Conservation (phyloP, 2,888 invertebrate genomes). For the Cephus rjabovi region DNA sequence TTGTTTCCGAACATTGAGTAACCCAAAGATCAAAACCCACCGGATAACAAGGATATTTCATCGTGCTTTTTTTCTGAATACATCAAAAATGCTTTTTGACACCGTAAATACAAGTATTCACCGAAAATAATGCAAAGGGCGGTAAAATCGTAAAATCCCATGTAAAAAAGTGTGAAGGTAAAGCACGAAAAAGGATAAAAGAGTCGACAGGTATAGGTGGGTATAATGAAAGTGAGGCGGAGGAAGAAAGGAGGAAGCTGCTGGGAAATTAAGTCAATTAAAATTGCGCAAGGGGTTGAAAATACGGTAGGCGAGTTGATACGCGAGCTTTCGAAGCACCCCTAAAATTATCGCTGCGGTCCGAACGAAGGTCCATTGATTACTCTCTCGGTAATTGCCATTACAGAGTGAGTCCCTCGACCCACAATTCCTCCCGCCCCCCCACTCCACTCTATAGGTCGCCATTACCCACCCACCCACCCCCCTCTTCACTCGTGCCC, state of each 20-base stretch:
- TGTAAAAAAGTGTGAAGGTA: background rate
- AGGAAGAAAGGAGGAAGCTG: slow-evolving; percentile 11
- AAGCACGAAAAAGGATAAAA: background rate
- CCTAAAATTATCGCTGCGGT: slow-evolving; percentile 56
- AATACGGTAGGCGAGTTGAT: slow-evolving; percentile 11
- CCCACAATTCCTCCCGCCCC: slow-evolving; percentile 20
- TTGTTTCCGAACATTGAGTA: too few relatives aligned
- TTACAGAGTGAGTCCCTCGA: slow-evolving; percentile 29
- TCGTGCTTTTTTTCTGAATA: too few relatives aligned
- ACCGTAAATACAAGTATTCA: too few relatives aligned
- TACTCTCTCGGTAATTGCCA: slow-evolving; percentile 54
- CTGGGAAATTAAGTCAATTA: slow-evolving; percentile 47
- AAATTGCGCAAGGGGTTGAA: slow-evolving; percentile 34
- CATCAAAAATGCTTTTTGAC: too few relatives aligned
- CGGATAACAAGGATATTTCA: too few relatives aligned
- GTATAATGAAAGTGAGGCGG: background rate
- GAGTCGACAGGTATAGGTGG: background rate
- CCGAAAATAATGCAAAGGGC: background rate
- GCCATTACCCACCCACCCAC: slow-evolving; percentile 13
- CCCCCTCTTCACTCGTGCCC: background rate
- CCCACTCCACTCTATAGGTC: slow-evolving; percentile 13
- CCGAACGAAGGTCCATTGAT: slow-evolving; percentile 54
- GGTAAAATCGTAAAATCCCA: background rate
- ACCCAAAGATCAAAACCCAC: too few relatives aligned
- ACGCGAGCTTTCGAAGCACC: slow-evolving; percentile 37